These are phyloP conservation scores for Ascidia mentula DNA, from an alignment of 23 tunicate genomes.

Conservation along the genomic window DNA sequence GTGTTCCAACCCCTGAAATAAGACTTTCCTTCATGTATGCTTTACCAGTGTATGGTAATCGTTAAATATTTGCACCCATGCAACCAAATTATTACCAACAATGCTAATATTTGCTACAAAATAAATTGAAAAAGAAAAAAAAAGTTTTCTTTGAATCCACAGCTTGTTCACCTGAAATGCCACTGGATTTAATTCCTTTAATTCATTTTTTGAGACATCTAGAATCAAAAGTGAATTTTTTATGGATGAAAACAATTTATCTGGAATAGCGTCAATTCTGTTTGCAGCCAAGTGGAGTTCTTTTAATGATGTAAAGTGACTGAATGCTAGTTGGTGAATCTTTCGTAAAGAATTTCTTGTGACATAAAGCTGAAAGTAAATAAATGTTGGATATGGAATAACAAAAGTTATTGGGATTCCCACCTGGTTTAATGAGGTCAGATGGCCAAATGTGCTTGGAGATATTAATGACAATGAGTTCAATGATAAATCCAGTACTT, in stretches of 20 bases:
- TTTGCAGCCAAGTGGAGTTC: not conserved
- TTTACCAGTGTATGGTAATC: too few relatives aligned
- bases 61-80: too few relatives aligned
- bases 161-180: not conserved
- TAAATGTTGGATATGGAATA: not conserved
- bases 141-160: too few relatives aligned
- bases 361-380: not conserved
- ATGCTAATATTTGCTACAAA: too few relatives aligned
- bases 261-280: not conserved
- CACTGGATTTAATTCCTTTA: not conserved
- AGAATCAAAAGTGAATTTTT: not conserved
- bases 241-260: not conserved
- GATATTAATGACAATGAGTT: not conserved
- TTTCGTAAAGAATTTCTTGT: not conserved
- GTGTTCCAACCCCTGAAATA: slow-evolving; percentile 6
- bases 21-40: too few relatives aligned
- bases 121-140: too few relatives aligned
- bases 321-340: not conserved
- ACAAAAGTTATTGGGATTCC: not conserved
- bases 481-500: not conserved
- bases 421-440: not conserved
- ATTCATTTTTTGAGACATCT: not conserved
- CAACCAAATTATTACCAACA: too few relatives aligned
- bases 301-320: not conserved
- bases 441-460: slow-evolving; percentile 6